phyloP scores from a whole-genome alignment of 2,113 vertebrate genomes.

The Rhea americana region DNA sequence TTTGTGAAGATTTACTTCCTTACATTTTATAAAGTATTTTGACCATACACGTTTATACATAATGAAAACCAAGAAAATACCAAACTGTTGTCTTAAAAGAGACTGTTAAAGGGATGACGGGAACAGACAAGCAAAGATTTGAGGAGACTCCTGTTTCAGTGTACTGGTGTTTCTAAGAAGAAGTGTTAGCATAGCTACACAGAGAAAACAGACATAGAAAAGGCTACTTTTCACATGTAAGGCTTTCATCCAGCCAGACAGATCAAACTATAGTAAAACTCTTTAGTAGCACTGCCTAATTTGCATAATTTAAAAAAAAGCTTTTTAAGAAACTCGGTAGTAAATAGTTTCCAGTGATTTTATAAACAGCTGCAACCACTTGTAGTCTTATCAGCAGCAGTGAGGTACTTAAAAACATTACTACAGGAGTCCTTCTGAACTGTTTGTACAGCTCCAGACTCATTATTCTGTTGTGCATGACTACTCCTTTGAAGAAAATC shows the following conservation, averaged over 20 bases:
- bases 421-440: no score
- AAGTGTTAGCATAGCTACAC: not conserved
- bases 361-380: not conserved
- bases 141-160: not conserved
- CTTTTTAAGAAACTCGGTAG: not conserved
- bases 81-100: not conserved
- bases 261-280: not conserved
- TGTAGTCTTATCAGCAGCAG: not conserved
- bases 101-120: not conserved
- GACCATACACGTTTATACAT: not conserved
- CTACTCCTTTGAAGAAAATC: not conserved
- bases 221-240: not conserved
- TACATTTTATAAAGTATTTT: not conserved
- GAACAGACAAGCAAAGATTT: not conserved
- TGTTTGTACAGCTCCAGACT: not conserved
- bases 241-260: not conserved
- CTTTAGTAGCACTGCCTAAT: not conserved
- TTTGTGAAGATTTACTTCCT: not conserved
- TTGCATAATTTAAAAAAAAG: not conserved
- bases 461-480: not conserved
- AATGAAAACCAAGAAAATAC: not conserved
- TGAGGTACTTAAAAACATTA: not conserved
- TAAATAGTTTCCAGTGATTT: not conserved
- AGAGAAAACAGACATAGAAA: not conserved
- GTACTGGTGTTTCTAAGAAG: not conserved